Conservation (phyloP, 2,888 invertebrate genomes). For the Amphipoea lucens region DNA sequence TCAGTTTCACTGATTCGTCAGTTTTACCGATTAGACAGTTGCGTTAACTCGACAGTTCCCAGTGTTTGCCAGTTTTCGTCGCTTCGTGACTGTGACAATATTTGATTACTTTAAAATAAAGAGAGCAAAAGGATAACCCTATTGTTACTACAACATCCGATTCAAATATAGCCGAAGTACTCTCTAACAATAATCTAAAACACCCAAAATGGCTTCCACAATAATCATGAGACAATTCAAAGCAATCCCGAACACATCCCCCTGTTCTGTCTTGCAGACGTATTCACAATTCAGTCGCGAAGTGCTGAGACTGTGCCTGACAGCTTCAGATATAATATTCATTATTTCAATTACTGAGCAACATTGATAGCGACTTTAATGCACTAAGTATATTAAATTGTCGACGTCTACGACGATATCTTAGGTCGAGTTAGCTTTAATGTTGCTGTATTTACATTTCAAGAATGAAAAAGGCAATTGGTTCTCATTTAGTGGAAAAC, state of each 20-base stretch:
- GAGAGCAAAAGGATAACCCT: no score
- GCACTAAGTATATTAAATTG: constrained; percentile 11
- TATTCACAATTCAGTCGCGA: constrained; percentile 35
- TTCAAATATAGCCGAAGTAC: neutral
- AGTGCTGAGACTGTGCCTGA: constrained; percentile 39
- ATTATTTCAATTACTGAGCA: constrained; percentile 48
- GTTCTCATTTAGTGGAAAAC: neutral
- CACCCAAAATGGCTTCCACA: neutral
- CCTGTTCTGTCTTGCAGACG: constrained; percentile 29
- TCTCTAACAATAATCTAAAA: neutral
- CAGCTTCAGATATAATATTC: constrained; percentile 62
- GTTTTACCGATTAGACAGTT: no score
- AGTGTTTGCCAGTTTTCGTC: no score
- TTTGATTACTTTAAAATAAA: no score
- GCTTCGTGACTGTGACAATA: no score
- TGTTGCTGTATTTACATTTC: neutral
- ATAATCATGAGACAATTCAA: constrained; percentile 5
- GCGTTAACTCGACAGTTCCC: no score
- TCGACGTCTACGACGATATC: constrained; percentile 5
- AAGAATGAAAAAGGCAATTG: neutral
- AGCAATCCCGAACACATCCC: constrained; percentile 12
- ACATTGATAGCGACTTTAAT: constrained; percentile 33
- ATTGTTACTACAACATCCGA: neutral
- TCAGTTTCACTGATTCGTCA: no score
- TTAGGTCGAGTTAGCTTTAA: neutral